These are phyloP conservation scores for human DNA, from an alignment of 2,113 vertebrate species.

Conservation along the genomic window GRCh38 chr4:157615501-157616000, in stretches of 20 bases:
- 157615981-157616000: neutral
- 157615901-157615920: neutral
- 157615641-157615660: neutral
- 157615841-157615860: neutral
- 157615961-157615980: neutral
- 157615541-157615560: neutral
- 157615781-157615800: neutral
- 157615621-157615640: neutral
- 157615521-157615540: neutral
- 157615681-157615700: neutral
- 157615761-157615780: neutral
- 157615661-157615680: neutral
- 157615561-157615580: neutral
- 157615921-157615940: neutral
- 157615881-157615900: neutral
- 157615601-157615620: neutral
- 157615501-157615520: neutral
- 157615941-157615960: neutral
- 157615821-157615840: neutral
- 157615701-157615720: neutral
- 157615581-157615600: neutral
- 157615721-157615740: neutral
- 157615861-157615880: neutral
- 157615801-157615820: neutral
- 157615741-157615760: neutral